phyloP scores from a whole-genome alignment of 1,140 invertebrate species.

The Chironomus tepperi region DNA sequence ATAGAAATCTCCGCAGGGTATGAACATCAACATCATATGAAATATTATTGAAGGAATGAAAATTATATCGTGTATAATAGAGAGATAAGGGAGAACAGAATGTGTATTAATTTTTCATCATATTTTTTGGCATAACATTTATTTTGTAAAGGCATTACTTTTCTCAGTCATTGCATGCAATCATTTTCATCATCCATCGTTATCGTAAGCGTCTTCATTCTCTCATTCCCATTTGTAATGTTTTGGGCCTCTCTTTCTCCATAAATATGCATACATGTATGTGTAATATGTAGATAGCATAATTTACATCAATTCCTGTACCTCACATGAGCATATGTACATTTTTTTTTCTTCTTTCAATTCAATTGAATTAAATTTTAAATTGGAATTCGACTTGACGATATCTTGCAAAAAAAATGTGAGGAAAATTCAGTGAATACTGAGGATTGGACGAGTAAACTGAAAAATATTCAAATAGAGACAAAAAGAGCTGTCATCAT shows the following conservation, averaged over 20 bases:
- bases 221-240: too few species aligned
- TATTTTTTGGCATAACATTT: too few species aligned
- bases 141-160: too few species aligned
- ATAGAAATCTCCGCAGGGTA: too few species aligned
- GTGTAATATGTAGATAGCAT: slow-evolving; percentile 9
- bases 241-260: too few species aligned
- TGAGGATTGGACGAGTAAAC: neutral
- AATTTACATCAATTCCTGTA: slow-evolving; percentile 22
- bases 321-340: neutral
- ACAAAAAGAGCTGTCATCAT: neutral
- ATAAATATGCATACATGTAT: neutral
- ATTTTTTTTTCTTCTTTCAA: neutral
- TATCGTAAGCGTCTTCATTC: too few species aligned
- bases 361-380: slow-evolving; percentile 24
- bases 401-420: neutral
- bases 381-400: neutral
- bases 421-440: neutral
- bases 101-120: too few species aligned
- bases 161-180: slow-evolving; percentile 1
- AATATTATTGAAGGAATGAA: too few species aligned
- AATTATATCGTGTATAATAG: too few species aligned
- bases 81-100: too few species aligned
- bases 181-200: neutral
- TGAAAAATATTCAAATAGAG: neutral
- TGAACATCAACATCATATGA: too few species aligned